phyloP scores from a whole-genome alignment of 1,140 invertebrate genomes.

The Drosophila jambulina region DNA sequence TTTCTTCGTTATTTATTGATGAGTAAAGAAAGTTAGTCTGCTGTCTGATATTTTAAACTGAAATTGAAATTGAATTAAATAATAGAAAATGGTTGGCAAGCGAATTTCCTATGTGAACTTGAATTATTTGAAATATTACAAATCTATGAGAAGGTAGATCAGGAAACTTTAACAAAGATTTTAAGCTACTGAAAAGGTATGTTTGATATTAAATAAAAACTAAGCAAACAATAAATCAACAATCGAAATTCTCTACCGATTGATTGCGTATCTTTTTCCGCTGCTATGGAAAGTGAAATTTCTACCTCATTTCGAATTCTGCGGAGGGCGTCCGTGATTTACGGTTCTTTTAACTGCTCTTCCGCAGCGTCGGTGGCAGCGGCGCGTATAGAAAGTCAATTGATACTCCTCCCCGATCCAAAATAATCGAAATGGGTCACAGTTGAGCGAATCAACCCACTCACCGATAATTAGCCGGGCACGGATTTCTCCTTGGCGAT shows the following conservation, averaged over 20 bases:
- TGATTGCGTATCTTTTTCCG: conserved; percentile 20
- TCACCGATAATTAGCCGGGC: conserved; percentile 20
- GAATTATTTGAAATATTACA: not conserved
- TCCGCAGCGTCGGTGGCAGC: conserved; percentile 25
- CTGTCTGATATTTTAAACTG: not conserved
- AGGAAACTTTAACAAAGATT: not conserved
- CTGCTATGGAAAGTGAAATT: conserved; percentile 70
- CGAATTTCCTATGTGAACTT: not conserved
- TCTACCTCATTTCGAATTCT: conserved; percentile 59
- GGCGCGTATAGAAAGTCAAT: conserved; percentile 58
- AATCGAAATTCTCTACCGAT: conserved; percentile 11
- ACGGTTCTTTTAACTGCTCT: conserved; percentile 72
- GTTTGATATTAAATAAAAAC: not conserved
- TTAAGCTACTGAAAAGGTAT: not conserved
- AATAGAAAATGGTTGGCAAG: not conserved
- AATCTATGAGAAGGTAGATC: not conserved
- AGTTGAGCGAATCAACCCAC: conserved; percentile 11
- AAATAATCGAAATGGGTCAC: conserved; percentile 58
- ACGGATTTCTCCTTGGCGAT: conserved; percentile 54
- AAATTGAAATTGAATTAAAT: not conserved
- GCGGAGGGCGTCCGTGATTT: conserved; percentile 50
- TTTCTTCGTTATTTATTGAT: not conserved
- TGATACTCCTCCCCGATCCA: conserved; percentile 14
- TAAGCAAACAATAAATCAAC: conserved; percentile 11
- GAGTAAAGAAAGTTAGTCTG: conserved; percentile 16